Base-by-base conservation (phyloP, 1,140 invertebrate genomes). In the Hyposmocoma kahamanoa region DNA sequence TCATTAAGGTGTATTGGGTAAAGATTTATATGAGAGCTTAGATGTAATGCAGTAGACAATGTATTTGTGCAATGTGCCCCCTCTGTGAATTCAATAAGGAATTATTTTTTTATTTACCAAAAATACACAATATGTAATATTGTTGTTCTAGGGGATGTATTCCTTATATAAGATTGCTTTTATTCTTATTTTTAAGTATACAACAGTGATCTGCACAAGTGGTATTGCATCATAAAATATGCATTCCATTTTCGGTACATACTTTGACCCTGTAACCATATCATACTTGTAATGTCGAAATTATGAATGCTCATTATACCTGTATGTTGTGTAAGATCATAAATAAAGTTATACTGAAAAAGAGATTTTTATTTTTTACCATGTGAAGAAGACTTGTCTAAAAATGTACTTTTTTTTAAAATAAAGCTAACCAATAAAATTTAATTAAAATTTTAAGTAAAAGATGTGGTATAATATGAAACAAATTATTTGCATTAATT, bases 311-410 rank as follows among this genome's bases (percentile, higher is more conserved):
- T 85, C 82, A 84, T 53, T 81, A 65, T 81, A 79, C 67, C 71
- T 62, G 51, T 77, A 80, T 84, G 66, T 82, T 77, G 70, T 85
- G 82, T 79, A 85, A 81, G 80, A 81, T 82, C 76, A 82, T 77
- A 42, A 84, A 80, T 83, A 79, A 85, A 85, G 68, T 74, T 78
- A 74, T 64, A 68, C 59, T 69, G 63, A 41, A 20, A 41, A 21
- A 41, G 10, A 6, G 38, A 11, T 21, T 6, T 41, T 41, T 41
- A 6, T 17, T 8, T 36, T 36, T 34, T 34, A 34, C 30, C 15
- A n/a, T n/a, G n/a, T n/a, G n/a, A n/a, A n/a, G n/a, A n/a, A n/a
- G n/a, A n/a, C n/a, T n/a, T n/a, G n/a, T n/a, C n/a, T n/a, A n/a
- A n/a, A n/a, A n/a, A n/a, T n/a, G n/a, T n/a, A n/a, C n/a, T n/a